phyloP scores from a whole-genome alignment of 1,140 invertebrate species.

The Triops cancriformis region DNA sequence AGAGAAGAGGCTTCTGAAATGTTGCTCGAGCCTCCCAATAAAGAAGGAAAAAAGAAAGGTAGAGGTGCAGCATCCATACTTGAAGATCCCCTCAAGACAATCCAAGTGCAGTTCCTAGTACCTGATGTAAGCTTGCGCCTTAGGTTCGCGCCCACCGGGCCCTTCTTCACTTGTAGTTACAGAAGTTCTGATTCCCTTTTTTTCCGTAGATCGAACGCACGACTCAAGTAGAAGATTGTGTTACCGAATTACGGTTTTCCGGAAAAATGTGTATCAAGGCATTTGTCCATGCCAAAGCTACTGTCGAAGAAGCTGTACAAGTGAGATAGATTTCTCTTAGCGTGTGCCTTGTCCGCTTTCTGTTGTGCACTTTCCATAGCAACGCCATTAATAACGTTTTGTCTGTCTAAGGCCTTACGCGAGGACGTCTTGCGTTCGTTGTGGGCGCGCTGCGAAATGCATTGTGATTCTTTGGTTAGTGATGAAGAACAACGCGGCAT shows the following conservation, averaged over 20 bases:
- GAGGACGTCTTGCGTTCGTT: conserved; percentile 69
- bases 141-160: neutral
- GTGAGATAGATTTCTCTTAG: conserved; percentile 33
- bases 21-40: conserved; percentile 46
- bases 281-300: conserved; percentile 60
- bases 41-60: conserved; percentile 47
- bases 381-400: neutral
- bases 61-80: conserved; percentile 34
- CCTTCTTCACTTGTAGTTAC: conserved; percentile 21
- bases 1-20: conserved; percentile 46
- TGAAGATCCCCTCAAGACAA: conserved; percentile 30
- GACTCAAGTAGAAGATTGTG: conserved; percentile 28
- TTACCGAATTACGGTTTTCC: conserved; percentile 46
- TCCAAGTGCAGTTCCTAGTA: conserved; percentile 50
- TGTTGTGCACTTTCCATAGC: neutral
- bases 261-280: conserved; percentile 60
- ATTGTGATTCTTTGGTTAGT: conserved; percentile 74
- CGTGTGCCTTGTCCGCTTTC: neutral
- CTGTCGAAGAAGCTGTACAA: conserved; percentile 52
- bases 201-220: conserved; percentile 23
- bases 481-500: conserved; percentile 54
- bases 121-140: conserved; percentile 52
- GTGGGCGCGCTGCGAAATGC: conserved; percentile 66
- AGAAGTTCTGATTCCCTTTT: conserved; percentile 27
- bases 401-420: conserved; percentile 49